Conservation (phyloP, 2,797 vertebrate genomes). For the Antennarius maculatus region DNA sequence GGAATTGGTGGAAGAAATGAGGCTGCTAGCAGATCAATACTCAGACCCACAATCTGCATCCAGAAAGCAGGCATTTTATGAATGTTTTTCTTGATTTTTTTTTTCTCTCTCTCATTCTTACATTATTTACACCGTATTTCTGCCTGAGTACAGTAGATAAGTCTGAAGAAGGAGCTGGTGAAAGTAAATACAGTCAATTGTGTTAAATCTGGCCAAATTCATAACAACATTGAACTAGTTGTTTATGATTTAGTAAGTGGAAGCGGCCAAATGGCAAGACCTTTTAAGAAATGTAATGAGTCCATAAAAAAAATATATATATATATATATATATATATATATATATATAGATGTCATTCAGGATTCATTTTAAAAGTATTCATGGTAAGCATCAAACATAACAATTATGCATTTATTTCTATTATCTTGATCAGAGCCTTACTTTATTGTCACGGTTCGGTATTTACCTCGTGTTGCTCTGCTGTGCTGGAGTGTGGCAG, state of each 20-base stretch:
- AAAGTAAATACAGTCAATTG: not conserved
- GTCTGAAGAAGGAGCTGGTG: not conserved
- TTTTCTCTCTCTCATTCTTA: not conserved
- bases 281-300: not conserved
- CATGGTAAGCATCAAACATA: no score
- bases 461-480: no score
- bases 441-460: no score
- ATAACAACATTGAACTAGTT: not conserved
- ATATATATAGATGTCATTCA: no score
- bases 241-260: not conserved
- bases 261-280: not conserved
- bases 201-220: no score
- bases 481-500: no score
- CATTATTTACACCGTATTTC: conserved; percentile 11
- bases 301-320: not conserved
- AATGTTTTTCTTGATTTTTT: conserved; percentile 7
- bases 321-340: no score
- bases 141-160: conserved; percentile 7
- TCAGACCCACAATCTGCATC: conserved; percentile 70
- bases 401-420: no score
- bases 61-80: conserved; percentile 40
- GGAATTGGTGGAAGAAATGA: conserved; percentile 48
- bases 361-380: no score
- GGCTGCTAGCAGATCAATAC: conserved; percentile 68
- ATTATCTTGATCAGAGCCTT: no score